Conservation (phyloP, 2,113 vertebrate genomes). For the Prinia subflava region DNA sequence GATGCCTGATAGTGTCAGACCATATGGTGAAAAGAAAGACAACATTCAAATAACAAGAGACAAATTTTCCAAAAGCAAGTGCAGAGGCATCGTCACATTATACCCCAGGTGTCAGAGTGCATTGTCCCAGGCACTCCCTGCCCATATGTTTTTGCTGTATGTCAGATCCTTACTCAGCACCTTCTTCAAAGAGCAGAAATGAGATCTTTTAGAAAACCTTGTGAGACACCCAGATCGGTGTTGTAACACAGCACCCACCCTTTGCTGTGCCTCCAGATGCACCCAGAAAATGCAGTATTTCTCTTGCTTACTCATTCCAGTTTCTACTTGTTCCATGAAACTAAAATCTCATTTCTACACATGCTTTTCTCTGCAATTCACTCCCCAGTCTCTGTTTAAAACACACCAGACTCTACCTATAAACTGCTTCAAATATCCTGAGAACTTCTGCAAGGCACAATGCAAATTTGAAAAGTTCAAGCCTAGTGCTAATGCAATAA, state of each 20-base stretch:
- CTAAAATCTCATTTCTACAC: background rate
- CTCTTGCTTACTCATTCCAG: background rate
- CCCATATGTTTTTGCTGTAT: background rate
- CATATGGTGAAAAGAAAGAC: background rate
- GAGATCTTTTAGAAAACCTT: background rate
- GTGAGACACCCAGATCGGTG: background rate
- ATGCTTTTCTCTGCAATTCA: background rate
- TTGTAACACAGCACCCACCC: background rate
- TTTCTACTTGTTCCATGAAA: background rate
- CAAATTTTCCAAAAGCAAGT: background rate
- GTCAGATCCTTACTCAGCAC: background rate
- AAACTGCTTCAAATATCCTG: constrained; percentile 17
- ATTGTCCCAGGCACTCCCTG: accelerated
- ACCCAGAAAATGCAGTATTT: background rate
- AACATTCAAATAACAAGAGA: background rate
- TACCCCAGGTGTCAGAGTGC: background rate
- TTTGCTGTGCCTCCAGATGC: background rate
- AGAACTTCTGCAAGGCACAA: constrained; percentile 47
- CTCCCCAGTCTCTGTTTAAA: background rate
- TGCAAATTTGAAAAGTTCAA: constrained; percentile 58
- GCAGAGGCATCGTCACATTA: background rate
- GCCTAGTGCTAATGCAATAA: constrained; percentile 61
- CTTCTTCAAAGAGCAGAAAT: background rate
- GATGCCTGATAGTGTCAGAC: background rate
- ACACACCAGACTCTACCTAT: background rate